A percentile compares a stretch with the other conserved stretches of the same genome.
These are phyloP conservation scores for Ariolimax columbianus DNA, from an alignment of 2,888 invertebrate species.

Conservation along the genomic window DNA sequence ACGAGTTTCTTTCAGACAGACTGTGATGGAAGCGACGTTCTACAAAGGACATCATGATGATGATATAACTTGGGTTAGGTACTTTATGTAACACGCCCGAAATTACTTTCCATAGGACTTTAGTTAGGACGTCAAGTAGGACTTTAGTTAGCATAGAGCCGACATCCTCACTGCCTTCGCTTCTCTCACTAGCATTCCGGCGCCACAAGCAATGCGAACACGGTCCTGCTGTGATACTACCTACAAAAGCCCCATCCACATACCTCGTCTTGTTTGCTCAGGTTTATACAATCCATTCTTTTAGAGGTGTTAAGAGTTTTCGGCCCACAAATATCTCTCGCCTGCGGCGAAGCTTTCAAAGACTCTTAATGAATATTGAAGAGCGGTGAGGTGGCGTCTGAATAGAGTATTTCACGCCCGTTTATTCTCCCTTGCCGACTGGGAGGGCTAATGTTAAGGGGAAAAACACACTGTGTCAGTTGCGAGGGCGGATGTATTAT, in stretches of 20 bases:
- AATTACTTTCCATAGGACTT: too few species aligned
- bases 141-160: too few species aligned
- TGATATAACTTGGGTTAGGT: too few species aligned
- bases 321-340: background rate
- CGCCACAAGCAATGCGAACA: background rate
- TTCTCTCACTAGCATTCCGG: background rate
- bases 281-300: slow-evolving; percentile 8
- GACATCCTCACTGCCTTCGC: background rate
- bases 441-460: background rate
- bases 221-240: background rate
- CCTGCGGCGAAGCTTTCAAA: background rate
- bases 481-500: slow-evolving; percentile 11
- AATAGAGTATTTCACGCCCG: slow-evolving; percentile 19
- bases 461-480: slow-evolving; percentile 24
- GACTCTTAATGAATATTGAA: slow-evolving; percentile 1
- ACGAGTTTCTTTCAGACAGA: too few species aligned
- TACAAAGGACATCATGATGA: too few species aligned
- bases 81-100: too few species aligned
- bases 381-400: background rate
- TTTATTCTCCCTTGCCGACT: background rate
- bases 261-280: slow-evolving; percentile 26
- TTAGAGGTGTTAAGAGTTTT: slow-evolving; percentile 21
- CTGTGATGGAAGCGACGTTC: too few species aligned
- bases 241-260: slow-evolving; percentile 19
- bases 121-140: too few species aligned